Conservation (phyloP, 2,113 vertebrate species). For the Copsychus sechellarum region DNA sequence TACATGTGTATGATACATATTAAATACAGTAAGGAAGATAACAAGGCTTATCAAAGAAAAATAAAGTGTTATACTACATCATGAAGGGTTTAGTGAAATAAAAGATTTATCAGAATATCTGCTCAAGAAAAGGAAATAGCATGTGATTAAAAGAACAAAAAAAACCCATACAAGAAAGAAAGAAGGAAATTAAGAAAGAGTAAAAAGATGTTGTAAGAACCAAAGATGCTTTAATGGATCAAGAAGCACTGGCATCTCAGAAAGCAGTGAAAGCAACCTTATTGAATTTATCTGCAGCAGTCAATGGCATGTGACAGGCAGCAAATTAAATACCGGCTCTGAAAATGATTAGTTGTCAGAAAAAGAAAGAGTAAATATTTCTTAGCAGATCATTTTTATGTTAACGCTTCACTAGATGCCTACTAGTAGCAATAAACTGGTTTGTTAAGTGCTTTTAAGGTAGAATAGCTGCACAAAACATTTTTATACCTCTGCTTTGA, state of each 20-base stretch:
- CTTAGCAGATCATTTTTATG: conserved; percentile 1
- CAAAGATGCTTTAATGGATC: conserved; percentile 25
- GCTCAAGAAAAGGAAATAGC: not conserved
- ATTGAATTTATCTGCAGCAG: conserved; percentile 18
- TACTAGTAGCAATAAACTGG: conserved; percentile 39
- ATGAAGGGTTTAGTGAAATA: conserved; percentile 55
- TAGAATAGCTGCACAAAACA: conserved; percentile 40
- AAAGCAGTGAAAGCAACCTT: conserved; percentile 26
- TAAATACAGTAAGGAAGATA: not conserved
- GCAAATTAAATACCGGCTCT: not conserved
- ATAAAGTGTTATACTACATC: not conserved
- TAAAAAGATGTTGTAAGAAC: not conserved
- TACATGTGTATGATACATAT: not conserved
- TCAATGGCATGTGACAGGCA: conserved; percentile 11
- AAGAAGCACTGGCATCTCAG: conserved; percentile 9
- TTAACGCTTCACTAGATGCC: conserved; percentile 42
- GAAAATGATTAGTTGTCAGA: conserved; percentile 53
- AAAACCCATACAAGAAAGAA: not conserved
- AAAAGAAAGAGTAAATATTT: conserved; percentile 7
- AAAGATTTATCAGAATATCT: conserved; percentile 22
- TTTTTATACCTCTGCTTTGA: conserved; percentile 72
- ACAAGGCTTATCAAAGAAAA: conserved; percentile 15
- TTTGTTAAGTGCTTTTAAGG: conserved; percentile 43
- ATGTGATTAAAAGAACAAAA: not conserved
- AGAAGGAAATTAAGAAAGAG: not conserved